Base-by-base conservation (phyloP, 2,113 vertebrate genomes). In the Donacobius atricapilla region DNA sequence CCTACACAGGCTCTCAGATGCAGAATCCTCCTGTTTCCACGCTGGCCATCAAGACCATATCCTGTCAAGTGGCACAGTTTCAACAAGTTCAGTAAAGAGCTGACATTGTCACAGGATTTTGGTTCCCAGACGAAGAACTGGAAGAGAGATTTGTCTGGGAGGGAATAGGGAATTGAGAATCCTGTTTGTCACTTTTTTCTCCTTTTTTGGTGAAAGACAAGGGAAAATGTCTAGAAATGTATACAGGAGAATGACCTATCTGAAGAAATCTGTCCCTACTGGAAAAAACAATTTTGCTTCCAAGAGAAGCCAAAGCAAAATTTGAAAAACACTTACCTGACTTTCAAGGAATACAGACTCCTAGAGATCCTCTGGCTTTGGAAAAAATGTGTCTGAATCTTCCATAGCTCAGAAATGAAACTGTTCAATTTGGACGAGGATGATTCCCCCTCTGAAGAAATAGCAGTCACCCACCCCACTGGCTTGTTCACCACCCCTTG, bases 1-100 rank as follows among this genome's bases (percentile, higher is more conserved):
- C 68, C 31, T 51, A 45, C 31, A 5, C 8, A 54, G 64, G 50
- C 13, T 79, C 11, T 72, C 0, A 1, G 54, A 69, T 0, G 1
- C 7, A 37, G 75, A 90, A 66, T 50, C n/a, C 54, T 93, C 31
- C 69, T 64, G 5, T 73, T 75, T 66, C 85, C 6, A 0, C 30
- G 66, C 48, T 30, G 24, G 51, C 51, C 2, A 0, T 69, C 28
- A 83, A 68, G 56, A 83, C 56, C 1, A 0, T 35, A 40, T 70
- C 66, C 71, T 78, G n/a, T 81, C 82, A 78, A 83, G 79, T 25
- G 39, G 60, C 23, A 80, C 44, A n/a, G 17, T 51, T 95, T 85
- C 82, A 83, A 76, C 42, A 58, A 69, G 30, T 58, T 76, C 54
- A 50, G 65, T 18, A 64, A 44, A 86, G 75, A 87, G 33, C 57